These are phyloP conservation scores for Ichneumoninae sp. DNA, from an alignment of 2,888 invertebrate species.

Conservation along the genomic window DNA sequence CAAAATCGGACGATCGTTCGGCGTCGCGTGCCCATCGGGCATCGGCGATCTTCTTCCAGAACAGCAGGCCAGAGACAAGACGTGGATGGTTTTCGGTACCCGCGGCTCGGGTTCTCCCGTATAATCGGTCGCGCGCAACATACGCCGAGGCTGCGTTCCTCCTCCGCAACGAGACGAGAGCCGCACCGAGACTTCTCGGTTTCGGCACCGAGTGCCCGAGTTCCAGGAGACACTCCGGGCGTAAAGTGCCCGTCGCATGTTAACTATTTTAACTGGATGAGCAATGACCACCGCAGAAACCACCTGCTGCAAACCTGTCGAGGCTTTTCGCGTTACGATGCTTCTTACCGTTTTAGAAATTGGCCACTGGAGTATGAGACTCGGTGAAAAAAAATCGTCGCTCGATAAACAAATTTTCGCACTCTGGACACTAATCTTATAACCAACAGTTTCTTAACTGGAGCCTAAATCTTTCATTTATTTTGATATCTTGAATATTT, in stretches of 20 bases:
- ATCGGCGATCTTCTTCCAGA: not conserved
- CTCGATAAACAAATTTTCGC: no score
- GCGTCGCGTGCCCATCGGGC: constrained; percentile 29
- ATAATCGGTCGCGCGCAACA: not conserved
- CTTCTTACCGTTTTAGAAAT: no score
- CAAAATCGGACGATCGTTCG: constrained; percentile 11
- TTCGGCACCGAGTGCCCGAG: not conserved
- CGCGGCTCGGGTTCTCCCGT: not conserved
- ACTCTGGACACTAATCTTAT: no score
- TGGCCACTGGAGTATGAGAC: no score
- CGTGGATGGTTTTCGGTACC: not conserved
- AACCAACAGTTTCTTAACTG: no score
- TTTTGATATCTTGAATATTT: no score
- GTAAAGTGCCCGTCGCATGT: constrained; percentile 7
- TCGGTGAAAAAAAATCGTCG: no score
- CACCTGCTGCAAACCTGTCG: no score
- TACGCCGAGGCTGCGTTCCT: constrained; percentile 21
- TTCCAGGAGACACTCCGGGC: not conserved
- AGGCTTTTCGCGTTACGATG: no score
- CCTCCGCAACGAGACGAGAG: constrained; percentile 10
- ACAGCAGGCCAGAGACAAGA: not conserved
- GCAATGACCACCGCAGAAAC: no score
- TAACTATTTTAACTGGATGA: not conserved
- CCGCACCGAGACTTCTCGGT: not conserved
- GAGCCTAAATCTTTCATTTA: no score